phyloP scores from a whole-genome alignment of 1,140 invertebrate species.

The Adelges cooleyi region DNA sequence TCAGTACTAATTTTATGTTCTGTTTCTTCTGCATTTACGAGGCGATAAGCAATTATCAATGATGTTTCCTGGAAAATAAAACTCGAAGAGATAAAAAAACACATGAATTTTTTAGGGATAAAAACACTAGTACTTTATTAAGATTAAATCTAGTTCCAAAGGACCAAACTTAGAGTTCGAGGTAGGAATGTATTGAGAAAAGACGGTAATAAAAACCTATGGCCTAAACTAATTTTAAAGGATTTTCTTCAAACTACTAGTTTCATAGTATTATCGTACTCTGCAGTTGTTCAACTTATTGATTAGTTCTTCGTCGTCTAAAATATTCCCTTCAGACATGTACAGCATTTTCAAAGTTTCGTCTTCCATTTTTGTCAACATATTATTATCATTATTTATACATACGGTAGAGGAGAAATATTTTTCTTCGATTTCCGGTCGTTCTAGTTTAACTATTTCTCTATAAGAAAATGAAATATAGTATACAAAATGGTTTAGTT shows the following conservation, averaged over 20 bases:
- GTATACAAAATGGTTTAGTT: background rate
- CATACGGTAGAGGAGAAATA: constrained; percentile 67
- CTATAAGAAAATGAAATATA: constrained; percentile 37
- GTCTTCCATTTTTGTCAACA: constrained; percentile 71
- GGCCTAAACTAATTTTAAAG: constrained; percentile 63
- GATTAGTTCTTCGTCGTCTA: constrained; percentile 82
- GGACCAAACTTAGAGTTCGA: no score
- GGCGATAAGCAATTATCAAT: background rate
- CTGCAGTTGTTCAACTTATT: constrained; percentile 81
- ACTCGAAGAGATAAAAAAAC: no score
- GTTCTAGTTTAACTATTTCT: constrained; percentile 74
- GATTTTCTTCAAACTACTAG: constrained; percentile 48
- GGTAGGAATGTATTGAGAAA: no score
- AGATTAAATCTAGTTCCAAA: no score
- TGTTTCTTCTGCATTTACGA: constrained; percentile 39
- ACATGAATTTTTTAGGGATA: no score
- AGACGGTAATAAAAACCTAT: no score
- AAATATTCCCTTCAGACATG: constrained; percentile 62
- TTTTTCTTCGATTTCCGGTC: constrained; percentile 69
- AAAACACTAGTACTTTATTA: no score
- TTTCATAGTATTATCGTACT: constrained; percentile 46
- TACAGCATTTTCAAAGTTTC: constrained; percentile 70
- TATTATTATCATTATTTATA: constrained; percentile 74
- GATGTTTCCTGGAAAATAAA: constrained; percentile 38
- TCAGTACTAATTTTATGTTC: constrained; percentile 67